Evolutionary conservation across 1,140 invertebrate genomes (phyloP).

Genomic region (Trichogramma pretiosum): DNA sequence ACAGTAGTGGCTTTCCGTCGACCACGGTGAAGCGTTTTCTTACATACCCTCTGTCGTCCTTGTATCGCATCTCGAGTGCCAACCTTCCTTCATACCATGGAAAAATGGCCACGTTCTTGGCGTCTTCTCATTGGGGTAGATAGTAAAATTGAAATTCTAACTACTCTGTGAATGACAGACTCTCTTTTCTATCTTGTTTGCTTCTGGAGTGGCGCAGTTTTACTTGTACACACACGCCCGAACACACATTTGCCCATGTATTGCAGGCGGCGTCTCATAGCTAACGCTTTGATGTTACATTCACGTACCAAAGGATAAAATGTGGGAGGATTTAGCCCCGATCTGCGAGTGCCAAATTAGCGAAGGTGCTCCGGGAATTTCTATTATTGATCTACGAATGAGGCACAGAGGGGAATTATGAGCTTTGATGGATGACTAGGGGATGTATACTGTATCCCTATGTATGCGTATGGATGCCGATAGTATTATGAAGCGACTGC

Average conservation of each 20-base stretch:
- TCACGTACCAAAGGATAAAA: too few species aligned
- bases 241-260: too few species aligned
- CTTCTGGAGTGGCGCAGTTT: too few species aligned
- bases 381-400: background rate
- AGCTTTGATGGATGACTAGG: slow-evolving; percentile 3
- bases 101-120: background rate
- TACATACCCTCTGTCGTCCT: background rate
- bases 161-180: too few species aligned
- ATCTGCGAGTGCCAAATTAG: too few species aligned
- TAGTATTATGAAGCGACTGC: background rate
- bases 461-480: too few species aligned
- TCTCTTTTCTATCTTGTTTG: too few species aligned
- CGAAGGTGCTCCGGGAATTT: background rate
- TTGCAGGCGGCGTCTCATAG: too few species aligned
- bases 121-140: slow-evolving; percentile 26
- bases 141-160: slow-evolving; percentile 36
- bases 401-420: background rate
- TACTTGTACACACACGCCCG: too few species aligned
- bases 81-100: slow-evolving; percentile 8
- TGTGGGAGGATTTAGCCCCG: too few species aligned
- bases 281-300: too few species aligned
- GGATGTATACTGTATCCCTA: background rate
- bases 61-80: slow-evolving; percentile 15
- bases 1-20: background rate
- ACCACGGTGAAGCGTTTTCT: background rate